Evolutionary conservation across 2,888 invertebrate genomes (phyloP).

Genomic region (Melinopterus prodromus): DNA sequence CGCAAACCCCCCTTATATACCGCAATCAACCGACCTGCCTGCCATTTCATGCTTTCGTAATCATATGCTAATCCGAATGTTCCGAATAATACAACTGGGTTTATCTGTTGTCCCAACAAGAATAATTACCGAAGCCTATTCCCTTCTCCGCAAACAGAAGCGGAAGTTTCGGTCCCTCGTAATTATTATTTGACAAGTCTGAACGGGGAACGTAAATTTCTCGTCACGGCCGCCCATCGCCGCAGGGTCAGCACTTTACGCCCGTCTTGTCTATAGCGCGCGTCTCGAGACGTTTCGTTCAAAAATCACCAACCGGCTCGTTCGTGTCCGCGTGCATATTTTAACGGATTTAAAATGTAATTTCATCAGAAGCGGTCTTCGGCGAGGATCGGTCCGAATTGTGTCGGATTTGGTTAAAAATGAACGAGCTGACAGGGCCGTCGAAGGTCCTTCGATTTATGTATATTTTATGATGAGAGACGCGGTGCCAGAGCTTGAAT

Average conservation of each 20-base stretch:
- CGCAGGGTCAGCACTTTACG: background rate
- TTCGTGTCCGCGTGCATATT: background rate
- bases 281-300: background rate
- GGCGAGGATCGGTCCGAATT: background rate
- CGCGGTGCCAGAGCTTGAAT: background rate
- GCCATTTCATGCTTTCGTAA: background rate
- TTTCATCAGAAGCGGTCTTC: background rate
- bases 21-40: background rate
- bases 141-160: background rate
- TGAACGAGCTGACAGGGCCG: background rate
- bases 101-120: background rate
- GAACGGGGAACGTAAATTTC: background rate
- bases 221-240: conserved; percentile 4
- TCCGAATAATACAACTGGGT: background rate
- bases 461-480: background rate
- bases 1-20: too few relatives aligned
- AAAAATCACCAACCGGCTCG: background rate
- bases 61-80: background rate
- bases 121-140: background rate
- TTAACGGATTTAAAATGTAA: background rate
- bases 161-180: background rate
- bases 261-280: background rate
- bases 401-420: conserved; percentile 4
- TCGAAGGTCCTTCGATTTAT: background rate
- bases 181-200: background rate